Conservation (phyloP, 2,888 invertebrate species). For the Diachrysia chrysitis region DNA sequence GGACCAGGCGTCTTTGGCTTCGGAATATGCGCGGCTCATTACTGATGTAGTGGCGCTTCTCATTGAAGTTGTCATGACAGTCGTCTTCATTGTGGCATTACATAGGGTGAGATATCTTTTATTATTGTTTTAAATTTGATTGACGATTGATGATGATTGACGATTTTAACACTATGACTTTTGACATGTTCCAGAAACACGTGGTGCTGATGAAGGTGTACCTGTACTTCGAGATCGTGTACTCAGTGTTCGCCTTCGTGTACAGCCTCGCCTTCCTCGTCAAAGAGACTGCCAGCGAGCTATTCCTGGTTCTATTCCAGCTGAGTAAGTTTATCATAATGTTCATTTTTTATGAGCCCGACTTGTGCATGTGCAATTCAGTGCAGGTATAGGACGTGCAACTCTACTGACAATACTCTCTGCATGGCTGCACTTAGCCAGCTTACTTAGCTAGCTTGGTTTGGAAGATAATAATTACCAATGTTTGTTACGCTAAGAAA, state of each 20-base stretch:
- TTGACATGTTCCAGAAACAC: conserved; percentile 78
- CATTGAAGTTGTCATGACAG: conserved; percentile 75
- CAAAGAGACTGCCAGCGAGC: conserved; percentile 79
- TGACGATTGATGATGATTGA: too few species aligned
- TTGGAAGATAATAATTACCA: too few species aligned
- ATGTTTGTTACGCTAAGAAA: too few species aligned
- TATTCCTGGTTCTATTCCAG: conserved; percentile 83
- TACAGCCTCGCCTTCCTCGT: conserved; percentile 82
- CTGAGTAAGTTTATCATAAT: conserved; percentile 75
- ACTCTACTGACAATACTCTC: too few species aligned
- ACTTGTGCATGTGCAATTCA: too few species aligned
- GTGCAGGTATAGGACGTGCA: not conserved
- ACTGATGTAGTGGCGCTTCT: conserved; percentile 76
- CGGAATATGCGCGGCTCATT: conserved; percentile 78
- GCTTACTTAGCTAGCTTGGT: too few species aligned
- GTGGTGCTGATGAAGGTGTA: conserved; percentile 82
- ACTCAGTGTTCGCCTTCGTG: conserved; percentile 80
- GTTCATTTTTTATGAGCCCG: too few species aligned
- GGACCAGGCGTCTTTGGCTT: conserved; percentile 63
- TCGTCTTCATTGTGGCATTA: conserved; percentile 78
- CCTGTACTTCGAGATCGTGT: conserved; percentile 84
- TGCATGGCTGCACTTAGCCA: too few species aligned
- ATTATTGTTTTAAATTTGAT: not conserved
- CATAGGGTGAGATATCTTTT: conserved; percentile 72
- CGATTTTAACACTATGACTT: not conserved